A percentile compares a stretch with the other conserved stretches of the same genome.
These are phyloP conservation scores for Mercenaria mercenaria DNA, from an alignment of 1,140 invertebrate species.

Conservation along the genomic window DNA sequence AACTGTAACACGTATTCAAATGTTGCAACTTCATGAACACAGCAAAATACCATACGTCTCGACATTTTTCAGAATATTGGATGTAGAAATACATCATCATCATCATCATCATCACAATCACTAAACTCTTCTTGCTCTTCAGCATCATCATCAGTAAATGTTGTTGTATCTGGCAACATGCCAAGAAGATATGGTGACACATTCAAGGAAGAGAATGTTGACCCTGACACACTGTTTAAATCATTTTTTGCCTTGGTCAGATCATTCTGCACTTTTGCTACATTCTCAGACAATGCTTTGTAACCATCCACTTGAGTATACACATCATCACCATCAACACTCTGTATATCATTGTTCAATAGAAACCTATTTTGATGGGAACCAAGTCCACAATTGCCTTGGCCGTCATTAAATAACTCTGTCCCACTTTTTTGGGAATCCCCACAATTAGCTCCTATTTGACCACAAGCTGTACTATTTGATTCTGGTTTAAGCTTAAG, in stretches of 20 bases:
- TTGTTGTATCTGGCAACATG: conserved; percentile 20
- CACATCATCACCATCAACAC: neutral
- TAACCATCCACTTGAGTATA: neutral
- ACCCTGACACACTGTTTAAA: neutral
- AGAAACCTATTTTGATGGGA: no score
- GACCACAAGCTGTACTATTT: neutral
- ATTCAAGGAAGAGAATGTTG: neutral
- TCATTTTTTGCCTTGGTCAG: neutral
- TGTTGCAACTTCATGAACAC: no score
- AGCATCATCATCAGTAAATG: neutral
- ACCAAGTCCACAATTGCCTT: neutral
- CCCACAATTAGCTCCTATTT: neutral
- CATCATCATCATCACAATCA: neutral
- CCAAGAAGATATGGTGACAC: conserved; percentile 4
- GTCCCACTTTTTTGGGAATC: neutral
- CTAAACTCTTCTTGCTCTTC: neutral
- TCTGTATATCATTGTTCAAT: no score
- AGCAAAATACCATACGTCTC: no score
- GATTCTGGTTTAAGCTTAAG: conserved; percentile 32
- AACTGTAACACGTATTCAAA: no score
- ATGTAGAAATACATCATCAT: neutral
- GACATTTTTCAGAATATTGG: neutral
- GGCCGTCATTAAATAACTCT: neutral
- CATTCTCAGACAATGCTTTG: neutral
- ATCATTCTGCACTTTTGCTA: neutral